Base-by-base conservation (phyloP, 2,113 vertebrate genomes). In the Ailurus styani region DNA sequence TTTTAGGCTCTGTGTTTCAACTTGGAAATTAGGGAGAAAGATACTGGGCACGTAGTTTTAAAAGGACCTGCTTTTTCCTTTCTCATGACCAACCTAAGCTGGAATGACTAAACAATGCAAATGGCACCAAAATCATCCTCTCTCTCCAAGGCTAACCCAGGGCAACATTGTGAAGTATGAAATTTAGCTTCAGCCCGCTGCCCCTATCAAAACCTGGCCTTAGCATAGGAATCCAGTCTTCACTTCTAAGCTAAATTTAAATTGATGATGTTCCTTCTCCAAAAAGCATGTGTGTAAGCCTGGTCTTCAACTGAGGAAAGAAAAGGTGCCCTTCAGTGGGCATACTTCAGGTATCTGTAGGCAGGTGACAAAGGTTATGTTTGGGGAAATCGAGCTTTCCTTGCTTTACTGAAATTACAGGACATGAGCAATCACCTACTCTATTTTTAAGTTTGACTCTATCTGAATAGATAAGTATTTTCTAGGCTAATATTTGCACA, bases 21-120 rank as follows among this genome's bases (percentile, higher is more conserved):
- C 79, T 96, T 96, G 94, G 94, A 96, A 96, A 98, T 29, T 42
- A 62, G 34, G 75, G 68, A 87, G 93, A 86, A 96, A 97, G 72
- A 88, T 27, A 91, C 73, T 95, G 83, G 95, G 89, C 91, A 95
- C 78, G 34, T 8, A 91, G 27, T 97, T 96, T 98, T 96, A 93
- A 96, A 96, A 98, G 96, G 79, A 96, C 88, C 92, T 96, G 89
- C 88, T 97, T 95, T 97, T 97, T 64, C 92, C 93, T 87, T 93
- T 95, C 93, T 93, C 60, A 20, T 50, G 82, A 95, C 79, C 84
- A 68, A 57, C 54, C 72, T 68, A 75, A 57, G 40, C 84, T 77
- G 83, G 70, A 92, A 96, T 70, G 91, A 89, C 29, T 64, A 57
- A 95, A 79, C 73, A 96, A 95, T 57, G 57, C 72, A 84, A 87